These are phyloP conservation scores for Hippocampus comes DNA, from an alignment of 2,113 vertebrate genomes.

Conservation along the genomic window DNA sequence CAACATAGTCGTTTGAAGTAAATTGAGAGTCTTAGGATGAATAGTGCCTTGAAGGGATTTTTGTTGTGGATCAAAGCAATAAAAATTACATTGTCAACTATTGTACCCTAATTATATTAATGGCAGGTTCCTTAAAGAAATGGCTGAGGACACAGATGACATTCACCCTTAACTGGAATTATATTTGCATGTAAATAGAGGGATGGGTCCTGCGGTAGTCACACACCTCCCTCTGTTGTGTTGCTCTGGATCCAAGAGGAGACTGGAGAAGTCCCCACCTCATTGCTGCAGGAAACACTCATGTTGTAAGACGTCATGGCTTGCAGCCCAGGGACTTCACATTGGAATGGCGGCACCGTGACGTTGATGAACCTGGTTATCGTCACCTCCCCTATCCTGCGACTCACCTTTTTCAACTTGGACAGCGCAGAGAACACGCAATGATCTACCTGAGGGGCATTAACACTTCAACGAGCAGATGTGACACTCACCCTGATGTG, in stretches of 20 bases:
- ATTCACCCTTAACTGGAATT: background rate
- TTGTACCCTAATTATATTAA: background rate
- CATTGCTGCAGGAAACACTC: constrained; percentile 85
- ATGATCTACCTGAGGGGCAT: accelerated
- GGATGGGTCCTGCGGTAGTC: background rate
- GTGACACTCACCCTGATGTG: constrained; percentile 76
- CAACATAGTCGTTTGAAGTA: background rate
- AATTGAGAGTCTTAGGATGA: background rate
- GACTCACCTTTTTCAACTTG: constrained; percentile 77
- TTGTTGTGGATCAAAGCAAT: background rate
- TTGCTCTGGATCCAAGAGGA: constrained; percentile 79
- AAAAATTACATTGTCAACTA: background rate
- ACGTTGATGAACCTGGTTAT: constrained; percentile 63
- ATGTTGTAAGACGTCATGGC: constrained; percentile 82
- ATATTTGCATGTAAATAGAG: background rate
- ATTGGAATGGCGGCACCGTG: constrained; percentile 77
- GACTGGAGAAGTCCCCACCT: constrained; percentile 77
- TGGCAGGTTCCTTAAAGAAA: background rate
- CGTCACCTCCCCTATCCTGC: constrained; percentile 56
- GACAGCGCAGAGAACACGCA: accelerated
- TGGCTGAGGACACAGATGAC: background rate
- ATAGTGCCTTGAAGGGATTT: background rate
- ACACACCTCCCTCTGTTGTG: constrained; percentile 88
- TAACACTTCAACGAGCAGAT: background rate
- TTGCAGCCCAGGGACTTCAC: constrained; percentile 75